These are phyloP conservation scores for Xyrichtys novacula DNA, from an alignment of 2,797 vertebrate species.

Conservation along the genomic window DNA sequence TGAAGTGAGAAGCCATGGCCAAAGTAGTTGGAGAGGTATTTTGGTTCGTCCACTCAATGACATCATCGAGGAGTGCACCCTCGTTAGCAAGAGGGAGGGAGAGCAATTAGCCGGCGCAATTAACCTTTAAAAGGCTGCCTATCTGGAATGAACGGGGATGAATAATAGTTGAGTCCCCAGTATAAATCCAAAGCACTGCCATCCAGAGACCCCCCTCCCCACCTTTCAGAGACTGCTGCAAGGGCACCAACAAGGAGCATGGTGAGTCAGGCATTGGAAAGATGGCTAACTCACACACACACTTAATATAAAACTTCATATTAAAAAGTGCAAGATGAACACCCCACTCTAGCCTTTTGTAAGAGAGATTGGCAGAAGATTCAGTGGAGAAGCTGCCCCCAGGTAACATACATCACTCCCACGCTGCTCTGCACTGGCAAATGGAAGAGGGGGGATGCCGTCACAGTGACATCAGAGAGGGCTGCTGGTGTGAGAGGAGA, in stretches of 20 bases:
- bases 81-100: slow-evolving; percentile 75
- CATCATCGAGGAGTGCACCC: slow-evolving; percentile 73
- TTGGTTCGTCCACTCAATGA: slow-evolving; percentile 76
- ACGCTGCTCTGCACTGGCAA: slow-evolving; percentile 52
- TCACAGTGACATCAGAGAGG: slow-evolving; percentile 66
- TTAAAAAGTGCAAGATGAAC: slow-evolving; percentile 31
- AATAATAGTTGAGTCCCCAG: slow-evolving; percentile 75
- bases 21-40: slow-evolving; percentile 75
- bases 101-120: slow-evolving; percentile 85
- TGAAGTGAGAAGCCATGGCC: slow-evolving; percentile 68
- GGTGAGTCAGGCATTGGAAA: slow-evolving; percentile 61
- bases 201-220: slow-evolving; percentile 69
- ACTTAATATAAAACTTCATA: slow-evolving; percentile 20
- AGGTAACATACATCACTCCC: slow-evolving; percentile 69
- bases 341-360: slow-evolving; percentile 3
- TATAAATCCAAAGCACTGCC: slow-evolving; percentile 83
- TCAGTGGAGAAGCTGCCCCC: slow-evolving; percentile 34
- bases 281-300: slow-evolving; percentile 53
- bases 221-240: slow-evolving; percentile 68
- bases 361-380: slow-evolving; percentile 24
- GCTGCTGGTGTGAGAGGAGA: slow-evolving; percentile 28
- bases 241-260: slow-evolving; percentile 63
- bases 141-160: slow-evolving; percentile 79
- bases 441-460: slow-evolving; percentile 47
- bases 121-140: slow-evolving; percentile 85